A percentile compares a stretch with the other conserved stretches of the same genome.
These are phyloP conservation scores for Cacatua alba DNA, from an alignment of 2,113 vertebrate species.

Conservation along the genomic window DNA sequence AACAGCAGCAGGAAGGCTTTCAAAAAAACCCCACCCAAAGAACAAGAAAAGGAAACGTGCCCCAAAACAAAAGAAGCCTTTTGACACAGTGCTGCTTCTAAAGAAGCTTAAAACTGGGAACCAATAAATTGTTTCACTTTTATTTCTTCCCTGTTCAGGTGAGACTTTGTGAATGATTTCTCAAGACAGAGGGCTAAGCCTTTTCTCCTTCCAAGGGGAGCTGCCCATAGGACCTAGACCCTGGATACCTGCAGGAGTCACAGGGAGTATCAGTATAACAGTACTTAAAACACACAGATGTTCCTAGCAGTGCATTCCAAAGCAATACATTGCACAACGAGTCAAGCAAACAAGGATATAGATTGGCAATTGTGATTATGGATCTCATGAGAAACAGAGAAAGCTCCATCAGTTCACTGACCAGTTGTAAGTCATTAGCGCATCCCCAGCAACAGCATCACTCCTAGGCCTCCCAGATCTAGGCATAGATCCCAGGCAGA, in stretches of 20 bases:
- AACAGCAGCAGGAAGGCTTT: not conserved
- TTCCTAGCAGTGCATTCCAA: not conserved
- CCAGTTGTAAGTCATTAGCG: fast-evolving
- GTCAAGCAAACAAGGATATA: not conserved
- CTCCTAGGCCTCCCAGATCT: not conserved
- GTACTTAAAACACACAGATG: not conserved
- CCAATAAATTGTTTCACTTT: not conserved
- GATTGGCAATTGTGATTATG: not conserved
- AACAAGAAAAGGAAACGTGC: not conserved
- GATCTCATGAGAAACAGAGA: not conserved
- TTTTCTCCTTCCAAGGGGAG: not conserved
- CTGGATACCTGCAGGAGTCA: not conserved
- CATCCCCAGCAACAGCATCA: not conserved
- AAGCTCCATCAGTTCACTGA: not conserved
- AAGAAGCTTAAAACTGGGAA: not conserved
- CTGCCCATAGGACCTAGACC: not conserved
- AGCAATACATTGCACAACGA: not conserved
- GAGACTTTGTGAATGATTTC: not conserved
- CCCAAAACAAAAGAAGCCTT: not conserved
- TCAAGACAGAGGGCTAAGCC: not conserved
- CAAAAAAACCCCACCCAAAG: not conserved
- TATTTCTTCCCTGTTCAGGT: not conserved
- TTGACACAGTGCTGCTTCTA: not conserved
- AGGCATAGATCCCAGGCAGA: not conserved
- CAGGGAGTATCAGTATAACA: not conserved